These are phyloP conservation scores for Oreohelix idahoensis DNA, from an alignment of 1,140 invertebrate genomes.

Conservation along the genomic window DNA sequence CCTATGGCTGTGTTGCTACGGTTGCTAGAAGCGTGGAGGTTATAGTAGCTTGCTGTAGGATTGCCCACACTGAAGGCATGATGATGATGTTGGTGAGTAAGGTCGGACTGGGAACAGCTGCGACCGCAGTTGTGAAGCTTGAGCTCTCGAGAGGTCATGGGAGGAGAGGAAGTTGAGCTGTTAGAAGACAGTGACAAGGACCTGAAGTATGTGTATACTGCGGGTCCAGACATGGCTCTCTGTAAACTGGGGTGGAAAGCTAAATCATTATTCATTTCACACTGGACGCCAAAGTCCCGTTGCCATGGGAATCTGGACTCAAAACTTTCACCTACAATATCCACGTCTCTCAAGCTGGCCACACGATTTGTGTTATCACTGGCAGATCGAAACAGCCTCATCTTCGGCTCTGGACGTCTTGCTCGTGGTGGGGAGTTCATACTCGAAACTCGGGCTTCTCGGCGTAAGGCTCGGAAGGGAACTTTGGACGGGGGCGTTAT, in stretches of 20 bases:
- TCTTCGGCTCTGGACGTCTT: background rate
- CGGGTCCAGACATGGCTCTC: conserved; percentile 25
- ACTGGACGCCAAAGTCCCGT: conserved; percentile 70
- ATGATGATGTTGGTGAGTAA: background rate
- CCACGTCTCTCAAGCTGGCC: conserved; percentile 50
- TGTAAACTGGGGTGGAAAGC: background rate
- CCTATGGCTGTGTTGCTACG: conserved; percentile 13
- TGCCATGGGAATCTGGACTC: conserved; percentile 71
- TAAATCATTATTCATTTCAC: conserved; percentile 43
- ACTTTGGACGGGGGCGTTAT: background rate
- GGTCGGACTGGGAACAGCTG: conserved; percentile 19
- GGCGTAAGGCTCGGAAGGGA: background rate
- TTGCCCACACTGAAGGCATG: background rate
- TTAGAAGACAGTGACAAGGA: conserved; percentile 25
- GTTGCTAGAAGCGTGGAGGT: background rate
- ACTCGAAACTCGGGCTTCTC: conserved; percentile 16
- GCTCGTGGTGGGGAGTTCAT: conserved; percentile 20
- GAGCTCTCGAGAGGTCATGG: background rate
- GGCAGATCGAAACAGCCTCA: background rate
- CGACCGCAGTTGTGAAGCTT: background rate
- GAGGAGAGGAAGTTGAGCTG: conserved; percentile 21
- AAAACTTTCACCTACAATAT: conserved; percentile 67
- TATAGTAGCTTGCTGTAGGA: background rate
- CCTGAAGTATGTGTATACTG: conserved; percentile 21
- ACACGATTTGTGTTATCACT: conserved; percentile 23